Evolutionary conservation across 2,113 vertebrate species (phyloP).

Genomic region (Hippoglossus stenolepis): DNA sequence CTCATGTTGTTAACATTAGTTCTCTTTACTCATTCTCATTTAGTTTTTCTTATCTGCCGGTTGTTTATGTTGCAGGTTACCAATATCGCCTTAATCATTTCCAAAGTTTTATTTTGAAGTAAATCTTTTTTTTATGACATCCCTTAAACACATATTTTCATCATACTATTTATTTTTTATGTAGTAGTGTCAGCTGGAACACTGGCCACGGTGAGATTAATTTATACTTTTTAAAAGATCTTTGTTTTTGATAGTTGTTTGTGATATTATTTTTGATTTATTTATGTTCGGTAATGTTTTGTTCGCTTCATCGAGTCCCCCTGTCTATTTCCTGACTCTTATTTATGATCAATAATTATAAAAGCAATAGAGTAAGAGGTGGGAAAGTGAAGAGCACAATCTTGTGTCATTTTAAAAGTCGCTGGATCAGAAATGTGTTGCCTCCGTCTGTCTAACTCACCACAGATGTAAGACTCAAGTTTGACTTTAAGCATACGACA

Average conservation of each 20-base stretch:
- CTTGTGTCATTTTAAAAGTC: constrained; percentile 77
- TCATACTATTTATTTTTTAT: constrained; percentile 69
- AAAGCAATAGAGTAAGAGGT: constrained; percentile 93
- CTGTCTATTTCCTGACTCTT: constrained; percentile 51
- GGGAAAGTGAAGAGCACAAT: constrained; percentile 90
- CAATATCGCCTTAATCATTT: constrained; percentile 92
- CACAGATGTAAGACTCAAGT: constrained; percentile 50
- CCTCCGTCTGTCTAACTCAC: constrained; percentile 77
- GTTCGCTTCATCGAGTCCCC: constrained; percentile 36
- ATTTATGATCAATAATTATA: constrained; percentile 85
- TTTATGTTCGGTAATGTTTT: constrained; percentile 80
- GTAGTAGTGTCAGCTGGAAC: constrained; percentile 60
- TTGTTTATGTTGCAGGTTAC: constrained; percentile 82
- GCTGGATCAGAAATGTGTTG: constrained; percentile 83
- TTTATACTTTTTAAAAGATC: constrained; percentile 77
- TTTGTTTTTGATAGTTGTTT: constrained; percentile 73
- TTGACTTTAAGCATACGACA: constrained; percentile 45
- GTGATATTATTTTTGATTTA: constrained; percentile 67
- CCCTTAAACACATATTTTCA: constrained; percentile 52
- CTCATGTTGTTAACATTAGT: constrained; percentile 27
- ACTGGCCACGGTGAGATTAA: constrained; percentile 72
- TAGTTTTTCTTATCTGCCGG: constrained; percentile 56
- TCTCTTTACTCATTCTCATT: constrained; percentile 44
- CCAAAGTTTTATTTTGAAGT: constrained; percentile 84
- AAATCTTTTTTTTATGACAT: constrained; percentile 63